phyloP scores from a whole-genome alignment of 2,113 vertebrate species.

The Petrocephalus microphthalmus region DNA sequence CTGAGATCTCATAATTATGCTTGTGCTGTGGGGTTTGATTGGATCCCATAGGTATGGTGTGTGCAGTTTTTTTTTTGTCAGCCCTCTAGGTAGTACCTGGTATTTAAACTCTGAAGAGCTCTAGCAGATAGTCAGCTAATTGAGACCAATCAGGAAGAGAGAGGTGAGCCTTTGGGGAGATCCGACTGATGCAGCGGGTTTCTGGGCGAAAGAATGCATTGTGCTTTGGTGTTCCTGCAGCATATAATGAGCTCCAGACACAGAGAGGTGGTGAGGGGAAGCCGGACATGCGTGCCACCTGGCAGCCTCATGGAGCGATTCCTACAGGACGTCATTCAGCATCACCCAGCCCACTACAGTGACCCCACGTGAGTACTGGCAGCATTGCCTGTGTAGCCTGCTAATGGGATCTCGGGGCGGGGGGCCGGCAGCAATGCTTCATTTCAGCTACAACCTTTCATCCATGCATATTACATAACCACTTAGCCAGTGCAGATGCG shows the following conservation, averaged over 20 bases:
- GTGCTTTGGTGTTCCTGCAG: conserved; percentile 45
- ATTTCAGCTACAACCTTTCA: neutral
- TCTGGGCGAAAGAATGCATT: neutral
- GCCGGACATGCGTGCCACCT: conserved; percentile 48
- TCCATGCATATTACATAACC: neutral
- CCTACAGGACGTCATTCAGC: conserved; percentile 77
- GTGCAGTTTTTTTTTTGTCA: neutral
- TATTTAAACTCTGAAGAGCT: neutral
- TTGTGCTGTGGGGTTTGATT: neutral
- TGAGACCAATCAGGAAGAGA: neutral
- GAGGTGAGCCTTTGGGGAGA: neutral
- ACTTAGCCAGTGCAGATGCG: neutral
- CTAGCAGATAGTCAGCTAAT: neutral
- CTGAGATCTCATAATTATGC: too few species aligned
- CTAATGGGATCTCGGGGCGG: neutral
- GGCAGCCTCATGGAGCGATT: conserved; percentile 81
- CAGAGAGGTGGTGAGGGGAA: conserved; percentile 62
- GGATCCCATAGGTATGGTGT: neutral
- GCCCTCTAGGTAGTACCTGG: neutral
- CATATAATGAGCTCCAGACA: conserved; percentile 79
- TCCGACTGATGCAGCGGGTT: neutral
- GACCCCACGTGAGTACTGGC: conserved; percentile 65
- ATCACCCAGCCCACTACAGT: conserved; percentile 74
- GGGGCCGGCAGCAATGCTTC: neutral
- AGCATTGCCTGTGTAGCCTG: neutral